phyloP scores from a whole-genome alignment of 2,113 vertebrate genomes.

The Varanus salvator region DNA sequence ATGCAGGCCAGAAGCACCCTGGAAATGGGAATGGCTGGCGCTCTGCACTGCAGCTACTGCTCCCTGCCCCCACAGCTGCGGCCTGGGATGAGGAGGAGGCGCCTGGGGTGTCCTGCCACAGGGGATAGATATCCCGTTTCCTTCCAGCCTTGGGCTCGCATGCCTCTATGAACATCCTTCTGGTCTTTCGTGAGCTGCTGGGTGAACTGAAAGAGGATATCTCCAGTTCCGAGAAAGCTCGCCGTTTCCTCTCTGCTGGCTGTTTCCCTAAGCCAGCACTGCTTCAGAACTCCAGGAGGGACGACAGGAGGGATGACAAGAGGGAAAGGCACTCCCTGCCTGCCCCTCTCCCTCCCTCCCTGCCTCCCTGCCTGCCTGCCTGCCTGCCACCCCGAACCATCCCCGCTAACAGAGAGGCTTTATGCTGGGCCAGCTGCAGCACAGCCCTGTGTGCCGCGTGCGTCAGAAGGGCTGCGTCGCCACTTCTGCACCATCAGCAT shows the following conservation, averaged over 20 bases:
- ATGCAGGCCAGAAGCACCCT: no score
- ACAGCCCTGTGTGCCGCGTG: constrained; percentile 30
- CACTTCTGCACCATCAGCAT: constrained; percentile 73
- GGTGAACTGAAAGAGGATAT: not conserved
- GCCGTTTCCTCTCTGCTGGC: not conserved
- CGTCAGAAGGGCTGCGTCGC: accelerated
- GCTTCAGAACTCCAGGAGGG: not conserved
- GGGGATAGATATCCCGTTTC: not conserved
- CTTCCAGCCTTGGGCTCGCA: not conserved
- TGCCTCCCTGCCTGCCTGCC: not conserved
- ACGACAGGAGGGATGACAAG: constrained; percentile 28
- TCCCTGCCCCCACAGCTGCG: not conserved
- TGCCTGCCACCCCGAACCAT: not conserved
- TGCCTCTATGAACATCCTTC: not conserved
- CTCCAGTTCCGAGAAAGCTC: not conserved
- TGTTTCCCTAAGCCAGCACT: constrained; percentile 12
- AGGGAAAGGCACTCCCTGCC: constrained; percentile 56
- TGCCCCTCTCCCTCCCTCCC: constrained; percentile 37
- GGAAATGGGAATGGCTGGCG: no score
- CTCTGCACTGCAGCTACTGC: not conserved
- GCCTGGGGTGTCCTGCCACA: not conserved
- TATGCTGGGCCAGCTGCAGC: constrained; percentile 42
- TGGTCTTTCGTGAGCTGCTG: not conserved
- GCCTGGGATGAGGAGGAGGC: not conserved
- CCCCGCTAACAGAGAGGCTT: not conserved